These are phyloP conservation scores for Lonchura striata DNA, from an alignment of 2,113 vertebrate species.

Conservation along the genomic window DNA sequence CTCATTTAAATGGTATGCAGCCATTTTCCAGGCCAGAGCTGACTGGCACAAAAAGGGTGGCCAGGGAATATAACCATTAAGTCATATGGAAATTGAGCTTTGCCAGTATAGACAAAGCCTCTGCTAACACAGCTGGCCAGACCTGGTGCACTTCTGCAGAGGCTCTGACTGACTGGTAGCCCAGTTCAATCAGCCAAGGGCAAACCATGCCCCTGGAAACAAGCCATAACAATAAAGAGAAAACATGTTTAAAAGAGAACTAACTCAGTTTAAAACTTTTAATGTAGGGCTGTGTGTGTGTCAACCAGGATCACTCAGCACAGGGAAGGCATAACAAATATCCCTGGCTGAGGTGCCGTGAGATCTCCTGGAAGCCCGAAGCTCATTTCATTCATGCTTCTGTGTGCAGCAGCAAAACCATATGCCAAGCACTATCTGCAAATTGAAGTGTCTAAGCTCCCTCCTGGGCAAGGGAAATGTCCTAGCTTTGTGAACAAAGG, in stretches of 20 bases:
- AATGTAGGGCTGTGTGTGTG: not conserved
- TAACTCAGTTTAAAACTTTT: not conserved
- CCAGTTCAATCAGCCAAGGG: not conserved
- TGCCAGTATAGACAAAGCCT: not conserved
- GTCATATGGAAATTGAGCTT: not conserved
- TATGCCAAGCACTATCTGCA: not conserved
- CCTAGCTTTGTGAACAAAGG: not conserved
- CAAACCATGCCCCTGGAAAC: not conserved
- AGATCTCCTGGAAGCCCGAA: not conserved
- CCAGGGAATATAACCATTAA: not conserved
- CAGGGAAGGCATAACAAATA: not conserved
- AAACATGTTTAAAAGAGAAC: not conserved
- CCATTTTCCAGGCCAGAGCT: not conserved
- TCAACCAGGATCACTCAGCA: not conserved
- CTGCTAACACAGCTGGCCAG: not conserved
- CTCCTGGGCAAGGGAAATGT: not conserved
- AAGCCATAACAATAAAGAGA: not conserved
- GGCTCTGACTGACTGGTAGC: not conserved
- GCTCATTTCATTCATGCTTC: not conserved
- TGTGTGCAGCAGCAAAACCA: not conserved
- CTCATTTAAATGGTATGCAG: not conserved
- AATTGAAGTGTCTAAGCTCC: not conserved
- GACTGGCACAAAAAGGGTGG: not conserved
- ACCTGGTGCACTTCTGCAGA: not conserved
- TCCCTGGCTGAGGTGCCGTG: not conserved